Evolutionary conservation across 2,797 vertebrate genomes (phyloP), one percentile per base, ranked within the genome.

Genomic region (Kryptopterus vitreolus): DNA sequence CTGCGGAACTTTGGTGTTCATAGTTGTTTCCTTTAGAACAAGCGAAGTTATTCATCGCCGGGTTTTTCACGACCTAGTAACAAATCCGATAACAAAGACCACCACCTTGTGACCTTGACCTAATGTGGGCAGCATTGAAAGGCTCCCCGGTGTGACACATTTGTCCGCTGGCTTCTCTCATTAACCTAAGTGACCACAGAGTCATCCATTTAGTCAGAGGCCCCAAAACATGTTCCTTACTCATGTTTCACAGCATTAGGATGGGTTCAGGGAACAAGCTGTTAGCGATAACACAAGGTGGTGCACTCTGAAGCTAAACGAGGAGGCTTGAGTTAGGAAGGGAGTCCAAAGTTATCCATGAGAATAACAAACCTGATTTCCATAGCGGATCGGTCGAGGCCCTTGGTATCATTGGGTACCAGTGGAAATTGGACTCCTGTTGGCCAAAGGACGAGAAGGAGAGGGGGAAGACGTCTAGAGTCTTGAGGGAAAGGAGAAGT

Each of bases 111-210:
- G 20, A 31, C 12, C 3, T 1, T 57, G 70, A 73, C 52, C 70
- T 73, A 3, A 57, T 73, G 50, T 57, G 70, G 70, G 31, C 24
- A 55, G 52, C 22, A 0, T 57, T 16, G 55, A 55, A 57, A 73
- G 52, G 70, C 22, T 73, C 52, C 70, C 31, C 31, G 35, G 52
- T 73, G 70, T 38, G 52, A 10, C 31, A 57, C 52, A 73, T 73
- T 57, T 57, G 52, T 73, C 31, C 20, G 35, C 13, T 73, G 12
- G 1, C 31, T 73, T 48, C 53, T 57, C 52, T 57, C 22, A 35
- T 73, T 55, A 57, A 35, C 50, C 31, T 52, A 73, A 73, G 22
- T 55, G 70, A 57, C 31, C 52, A 73, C 31, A 53, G 18, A 11
- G 26, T 33, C 69, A 71, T 71, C 29, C 20, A 53, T 71, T 71